Base-by-base conservation (phyloP, 2,113 vertebrate genomes). In the Macquaria australasica region DNA sequence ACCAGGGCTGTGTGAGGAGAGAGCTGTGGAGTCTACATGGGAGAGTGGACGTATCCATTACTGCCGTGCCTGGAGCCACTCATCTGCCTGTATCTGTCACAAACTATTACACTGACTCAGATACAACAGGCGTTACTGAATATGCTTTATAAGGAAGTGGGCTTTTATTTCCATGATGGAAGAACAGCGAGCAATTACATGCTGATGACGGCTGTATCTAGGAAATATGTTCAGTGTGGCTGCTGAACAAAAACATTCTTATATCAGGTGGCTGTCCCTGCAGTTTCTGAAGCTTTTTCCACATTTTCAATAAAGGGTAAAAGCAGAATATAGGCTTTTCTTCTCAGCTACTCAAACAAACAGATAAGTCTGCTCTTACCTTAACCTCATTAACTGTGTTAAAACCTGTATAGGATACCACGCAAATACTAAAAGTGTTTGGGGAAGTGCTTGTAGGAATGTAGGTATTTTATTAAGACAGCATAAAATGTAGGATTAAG, bases 21-120 rank as follows among this genome's bases (percentile, higher is more conserved):
- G 72, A 73, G 66, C n/a, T 28, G 59, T 23, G 64, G 34, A 58
- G 67, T 71, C 79, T 14, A 62, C 51, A 18, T 15, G 60, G 66
- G 15, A 73, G 76, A 23, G 67, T 51, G 25, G 78, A 80, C 41
- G 83, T 90, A 85, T 82, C 64, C 50, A 60, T 89, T 68, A 82
- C 86, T 69, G 56, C 60, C 11, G 0, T 45, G 82, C 51, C 68
- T 73, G 68, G 55, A 84, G 77, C 72, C 41, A 82, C 66, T 82
- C 55, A 79, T 86, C 72, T 50, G 78, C 72, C 71, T 71, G 28
- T n/a, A 72, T 82, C 69, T 83, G 67, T 83, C 79, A 83, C 69
- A 68, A 81, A 55, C 37, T 74, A 68, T 73, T 79, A 67, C 16
- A 37, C 6, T 34, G 31, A 74, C 41, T 60, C 62, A 67, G 15